Evolutionary conservation across 2,797 vertebrate genomes (phyloP).

Genomic region (Periparus ater): DNA sequence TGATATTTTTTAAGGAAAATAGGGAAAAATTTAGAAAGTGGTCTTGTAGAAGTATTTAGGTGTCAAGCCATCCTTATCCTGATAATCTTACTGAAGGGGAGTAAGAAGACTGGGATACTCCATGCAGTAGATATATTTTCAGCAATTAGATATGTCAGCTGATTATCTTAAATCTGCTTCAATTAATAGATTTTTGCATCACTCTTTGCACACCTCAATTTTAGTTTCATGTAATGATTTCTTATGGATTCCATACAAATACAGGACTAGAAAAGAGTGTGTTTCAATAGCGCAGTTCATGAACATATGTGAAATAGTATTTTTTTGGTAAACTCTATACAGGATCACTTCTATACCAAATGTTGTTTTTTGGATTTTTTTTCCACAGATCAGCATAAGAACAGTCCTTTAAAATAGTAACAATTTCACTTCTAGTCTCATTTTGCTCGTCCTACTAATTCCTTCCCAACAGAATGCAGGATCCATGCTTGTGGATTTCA

Average conservation of each 20-base stretch:
- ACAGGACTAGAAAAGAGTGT: neutral
- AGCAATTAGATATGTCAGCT: neutral
- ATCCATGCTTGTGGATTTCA: neutral
- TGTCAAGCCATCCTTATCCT: neutral
- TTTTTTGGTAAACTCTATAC: neutral
- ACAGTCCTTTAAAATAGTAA: neutral
- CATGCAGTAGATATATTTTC: neutral
- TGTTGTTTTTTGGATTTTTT: rapidly evolving
- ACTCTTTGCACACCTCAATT: neutral
- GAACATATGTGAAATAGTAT: neutral
- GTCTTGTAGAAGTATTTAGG: neutral
- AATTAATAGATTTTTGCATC: neutral
- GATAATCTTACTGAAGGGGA: neutral
- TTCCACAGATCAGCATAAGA: neutral
- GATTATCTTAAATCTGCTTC: neutral
- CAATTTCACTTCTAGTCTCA: neutral
- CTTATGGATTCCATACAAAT: neutral
- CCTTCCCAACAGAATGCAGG: neutral
- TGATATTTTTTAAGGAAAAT: neutral
- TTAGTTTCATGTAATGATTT: neutral
- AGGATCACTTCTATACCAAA: neutral
- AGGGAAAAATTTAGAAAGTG: neutral
- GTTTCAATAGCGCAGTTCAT: neutral
- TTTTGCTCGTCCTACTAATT: neutral
- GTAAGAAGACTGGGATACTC: neutral